These are phyloP conservation scores for Pyrgilauda ruficollis DNA, from an alignment of 2,113 vertebrate genomes.

Conservation along the genomic window DNA sequence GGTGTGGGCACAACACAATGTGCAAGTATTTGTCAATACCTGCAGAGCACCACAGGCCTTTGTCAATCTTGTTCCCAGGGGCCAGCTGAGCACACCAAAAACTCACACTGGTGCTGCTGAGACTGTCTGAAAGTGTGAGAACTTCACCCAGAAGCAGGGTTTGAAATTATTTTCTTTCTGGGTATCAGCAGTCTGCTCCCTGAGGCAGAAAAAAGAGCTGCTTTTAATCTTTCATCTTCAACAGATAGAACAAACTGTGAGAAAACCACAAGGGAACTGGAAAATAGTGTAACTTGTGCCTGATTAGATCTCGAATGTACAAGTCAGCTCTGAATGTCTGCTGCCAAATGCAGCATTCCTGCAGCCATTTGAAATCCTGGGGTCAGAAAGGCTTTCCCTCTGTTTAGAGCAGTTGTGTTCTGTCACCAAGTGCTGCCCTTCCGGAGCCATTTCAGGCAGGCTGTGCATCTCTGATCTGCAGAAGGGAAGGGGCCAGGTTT, in stretches of 20 bases:
- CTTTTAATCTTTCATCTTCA: background rate
- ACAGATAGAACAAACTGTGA: background rate
- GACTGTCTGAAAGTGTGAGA: background rate
- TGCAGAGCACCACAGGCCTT: too few species aligned
- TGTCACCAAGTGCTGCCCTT: background rate
- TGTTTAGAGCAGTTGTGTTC: background rate
- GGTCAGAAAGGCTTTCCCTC: background rate
- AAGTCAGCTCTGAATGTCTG: background rate
- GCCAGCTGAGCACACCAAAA: background rate
- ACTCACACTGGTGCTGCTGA: background rate
- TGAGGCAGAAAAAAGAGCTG: background rate
- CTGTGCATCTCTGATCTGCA: background rate
- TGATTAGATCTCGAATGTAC: background rate
- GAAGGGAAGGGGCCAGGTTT: background rate
- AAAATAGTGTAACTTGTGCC: background rate
- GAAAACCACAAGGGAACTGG: background rate
- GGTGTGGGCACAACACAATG: background rate
- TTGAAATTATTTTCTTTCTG: background rate
- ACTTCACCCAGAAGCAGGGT: background rate
- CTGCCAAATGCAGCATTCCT: background rate
- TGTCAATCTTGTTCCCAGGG: background rate
- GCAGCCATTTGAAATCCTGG: background rate
- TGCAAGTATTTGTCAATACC: background rate
- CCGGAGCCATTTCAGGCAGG: background rate
- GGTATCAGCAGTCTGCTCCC: background rate